These are phyloP conservation scores for Hiodon alosoides DNA, from an alignment of 2,113 vertebrate species.

Conservation along the genomic window DNA sequence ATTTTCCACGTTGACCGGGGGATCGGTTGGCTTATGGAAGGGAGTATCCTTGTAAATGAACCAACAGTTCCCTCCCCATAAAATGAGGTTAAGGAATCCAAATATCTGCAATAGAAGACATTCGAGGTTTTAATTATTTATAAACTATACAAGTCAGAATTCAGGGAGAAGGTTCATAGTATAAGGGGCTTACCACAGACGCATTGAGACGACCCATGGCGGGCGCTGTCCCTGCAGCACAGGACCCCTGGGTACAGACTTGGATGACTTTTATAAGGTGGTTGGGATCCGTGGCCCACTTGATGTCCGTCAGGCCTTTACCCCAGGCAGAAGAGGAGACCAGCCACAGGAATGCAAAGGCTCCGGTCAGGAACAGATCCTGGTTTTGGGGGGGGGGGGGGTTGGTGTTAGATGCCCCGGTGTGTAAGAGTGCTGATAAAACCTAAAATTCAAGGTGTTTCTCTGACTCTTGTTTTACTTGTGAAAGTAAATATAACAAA, in stretches of 20 bases:
- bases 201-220: conserved; percentile 86
- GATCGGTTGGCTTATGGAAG: conserved; percentile 69
- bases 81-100: conserved; percentile 86
- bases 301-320: conserved; percentile 83
- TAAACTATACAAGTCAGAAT: too few relatives aligned
- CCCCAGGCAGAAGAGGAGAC: conserved; percentile 90
- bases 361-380: conserved; percentile 82
- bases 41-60: conserved; percentile 92
- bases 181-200: conserved; percentile 76
- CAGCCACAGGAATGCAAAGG: conserved; percentile 89
- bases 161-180: too few relatives aligned
- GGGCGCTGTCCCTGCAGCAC: conserved; percentile 53
- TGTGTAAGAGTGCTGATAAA: too few relatives aligned
- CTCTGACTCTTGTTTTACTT: too few relatives aligned
- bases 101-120: conserved; percentile 69
- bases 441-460: too few relatives aligned
- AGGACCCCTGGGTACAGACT: conserved; percentile 38
- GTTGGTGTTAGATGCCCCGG: too few relatives aligned
- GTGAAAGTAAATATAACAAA: too few relatives aligned
- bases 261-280: conserved; percentile 53
- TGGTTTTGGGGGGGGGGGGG: conserved; percentile 32
- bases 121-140: too few relatives aligned
- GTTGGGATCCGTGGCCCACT: conserved; percentile 67
- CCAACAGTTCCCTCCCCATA: conserved; percentile 94
- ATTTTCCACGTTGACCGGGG: conserved; percentile 61